Evolutionary conservation across 2,797 vertebrate species (phyloP).

Genomic region (Crotalus adamanteus): DNA sequence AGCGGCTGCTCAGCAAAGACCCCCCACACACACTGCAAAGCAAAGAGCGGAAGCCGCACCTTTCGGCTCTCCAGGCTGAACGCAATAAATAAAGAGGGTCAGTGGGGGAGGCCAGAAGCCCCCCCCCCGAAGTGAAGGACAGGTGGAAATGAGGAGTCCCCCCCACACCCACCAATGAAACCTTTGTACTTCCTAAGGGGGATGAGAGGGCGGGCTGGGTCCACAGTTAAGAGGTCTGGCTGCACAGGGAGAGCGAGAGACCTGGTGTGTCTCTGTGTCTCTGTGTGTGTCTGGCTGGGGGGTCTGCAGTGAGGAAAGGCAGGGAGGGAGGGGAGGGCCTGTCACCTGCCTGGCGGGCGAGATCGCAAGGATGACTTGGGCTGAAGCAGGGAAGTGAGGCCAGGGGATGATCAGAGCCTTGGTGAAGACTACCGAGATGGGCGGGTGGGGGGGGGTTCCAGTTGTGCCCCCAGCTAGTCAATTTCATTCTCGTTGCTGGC

Average conservation of each 20-base stretch:
- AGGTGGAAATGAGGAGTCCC: neutral
- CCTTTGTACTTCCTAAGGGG: neutral
- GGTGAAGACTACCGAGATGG: neutral
- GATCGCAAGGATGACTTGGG: slow-evolving; percentile 40
- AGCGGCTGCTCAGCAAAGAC: neutral
- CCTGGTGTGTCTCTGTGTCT: neutral
- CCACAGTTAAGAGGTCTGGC: neutral
- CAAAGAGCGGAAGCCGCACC: too few relatives aligned
- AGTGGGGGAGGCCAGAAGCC: neutral
- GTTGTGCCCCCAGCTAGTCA: slow-evolving; percentile 74
- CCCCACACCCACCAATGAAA: neutral
- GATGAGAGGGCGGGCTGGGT: neutral
- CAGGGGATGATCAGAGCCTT: neutral
- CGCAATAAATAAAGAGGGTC: neutral
- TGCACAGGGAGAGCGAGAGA: neutral
- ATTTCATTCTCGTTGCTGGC: slow-evolving; percentile 93
- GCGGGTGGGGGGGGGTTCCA: neutral
- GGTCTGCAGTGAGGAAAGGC: neutral
- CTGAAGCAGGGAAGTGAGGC: slow-evolving; percentile 41
- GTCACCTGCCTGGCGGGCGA: slow-evolving; percentile 33
- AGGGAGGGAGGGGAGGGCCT: slow-evolving; percentile 27
- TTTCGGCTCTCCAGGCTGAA: neutral
- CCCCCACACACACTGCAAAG: neutral
- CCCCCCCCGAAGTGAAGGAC: neutral
- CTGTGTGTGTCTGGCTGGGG: neutral